phyloP scores from a whole-genome alignment of 2,797 vertebrate species.

The Oreortyx pictus region DNA sequence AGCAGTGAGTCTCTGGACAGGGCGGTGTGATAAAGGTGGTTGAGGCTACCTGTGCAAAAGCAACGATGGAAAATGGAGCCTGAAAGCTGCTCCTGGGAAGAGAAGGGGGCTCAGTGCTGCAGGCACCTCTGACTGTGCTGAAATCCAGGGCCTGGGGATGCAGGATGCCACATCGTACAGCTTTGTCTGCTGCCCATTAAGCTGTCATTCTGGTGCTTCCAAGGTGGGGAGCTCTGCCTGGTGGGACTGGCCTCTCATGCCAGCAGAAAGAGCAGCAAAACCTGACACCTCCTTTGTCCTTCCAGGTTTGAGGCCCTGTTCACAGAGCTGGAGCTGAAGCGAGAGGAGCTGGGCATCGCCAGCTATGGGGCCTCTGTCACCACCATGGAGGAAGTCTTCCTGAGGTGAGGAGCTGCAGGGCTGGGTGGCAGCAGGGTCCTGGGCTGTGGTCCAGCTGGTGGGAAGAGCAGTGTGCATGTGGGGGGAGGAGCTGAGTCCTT shows the following conservation, averaged over 20 bases:
- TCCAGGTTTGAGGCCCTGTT: slow-evolving; percentile 95
- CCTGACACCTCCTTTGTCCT: background rate
- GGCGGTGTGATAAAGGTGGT: background rate
- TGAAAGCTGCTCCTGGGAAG: background rate
- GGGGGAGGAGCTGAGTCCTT: background rate
- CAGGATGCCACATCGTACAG: no score
- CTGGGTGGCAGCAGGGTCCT: background rate
- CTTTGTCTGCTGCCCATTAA: background rate
- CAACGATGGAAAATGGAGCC: background rate
- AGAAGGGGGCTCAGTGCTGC: background rate
- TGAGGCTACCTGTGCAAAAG: background rate
- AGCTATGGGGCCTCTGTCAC: slow-evolving; percentile 97
- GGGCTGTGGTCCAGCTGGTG: background rate
- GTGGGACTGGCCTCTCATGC: background rate
- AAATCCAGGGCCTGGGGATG: background rate
- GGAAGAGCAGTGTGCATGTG: background rate
- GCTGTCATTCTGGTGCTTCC: background rate
- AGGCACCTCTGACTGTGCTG: background rate
- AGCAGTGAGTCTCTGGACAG: background rate
- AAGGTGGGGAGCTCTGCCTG: background rate
- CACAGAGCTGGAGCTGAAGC: slow-evolving; percentile 92
- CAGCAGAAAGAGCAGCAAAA: background rate
- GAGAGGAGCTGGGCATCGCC: slow-evolving; percentile 92
- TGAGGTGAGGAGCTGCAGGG: slow-evolving; percentile 81
- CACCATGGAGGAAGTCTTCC: slow-evolving; percentile 99